These are phyloP conservation scores for Peromyscus maniculatus DNA, from an alignment of 2,113 vertebrate genomes.

Conservation along the genomic window DNA sequence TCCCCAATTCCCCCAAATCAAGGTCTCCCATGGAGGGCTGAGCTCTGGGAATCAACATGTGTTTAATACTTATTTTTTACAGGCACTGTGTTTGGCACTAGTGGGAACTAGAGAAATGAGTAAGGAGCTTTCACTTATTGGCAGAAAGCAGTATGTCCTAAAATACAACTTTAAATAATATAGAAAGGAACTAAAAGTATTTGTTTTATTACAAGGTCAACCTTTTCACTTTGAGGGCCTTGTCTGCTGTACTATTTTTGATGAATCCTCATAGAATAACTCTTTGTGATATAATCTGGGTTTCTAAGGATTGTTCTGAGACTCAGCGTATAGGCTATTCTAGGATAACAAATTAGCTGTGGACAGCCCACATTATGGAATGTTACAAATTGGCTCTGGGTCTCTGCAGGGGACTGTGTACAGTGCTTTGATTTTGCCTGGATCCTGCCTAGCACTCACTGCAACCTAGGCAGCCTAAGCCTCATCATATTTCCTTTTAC, in stretches of 20 bases:
- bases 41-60: background rate
- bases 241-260: slow-evolving; percentile 35
- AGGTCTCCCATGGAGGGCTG: too few species aligned
- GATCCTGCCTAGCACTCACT: background rate
- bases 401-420: background rate
- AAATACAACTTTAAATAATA: slow-evolving; percentile 54
- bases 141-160: background rate
- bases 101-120: slow-evolving; percentile 23
- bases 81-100: background rate
- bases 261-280: slow-evolving; percentile 5
- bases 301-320: background rate
- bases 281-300: background rate
- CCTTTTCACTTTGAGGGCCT: background rate
- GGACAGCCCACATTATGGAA: background rate
- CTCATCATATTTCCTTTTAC: slow-evolving; percentile 53
- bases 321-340: background rate
- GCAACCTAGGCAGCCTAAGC: background rate
- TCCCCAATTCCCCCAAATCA: too few species aligned
- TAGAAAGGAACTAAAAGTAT: slow-evolving; percentile 6
- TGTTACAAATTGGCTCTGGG: background rate
- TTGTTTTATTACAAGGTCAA: background rate
- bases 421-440: slow-evolving; percentile 7
- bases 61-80: background rate
- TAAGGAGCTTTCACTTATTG: background rate
- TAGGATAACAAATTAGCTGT: background rate